Conservation (phyloP, 2,797 vertebrate species). For the Pangasius djambal region DNA sequence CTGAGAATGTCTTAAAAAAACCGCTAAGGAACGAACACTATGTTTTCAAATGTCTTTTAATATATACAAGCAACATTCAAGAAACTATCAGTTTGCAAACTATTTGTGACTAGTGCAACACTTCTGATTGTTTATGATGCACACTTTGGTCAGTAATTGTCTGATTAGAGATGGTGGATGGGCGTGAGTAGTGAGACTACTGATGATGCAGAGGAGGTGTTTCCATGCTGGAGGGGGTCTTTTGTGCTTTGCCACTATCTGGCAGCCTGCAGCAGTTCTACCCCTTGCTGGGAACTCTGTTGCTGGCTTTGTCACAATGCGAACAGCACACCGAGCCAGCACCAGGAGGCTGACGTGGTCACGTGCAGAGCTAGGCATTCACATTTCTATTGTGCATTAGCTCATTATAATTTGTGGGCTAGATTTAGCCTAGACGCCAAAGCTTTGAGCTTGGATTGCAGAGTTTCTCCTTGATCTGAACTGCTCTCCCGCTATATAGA, state of each 20-base stretch:
- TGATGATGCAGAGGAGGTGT: constrained; percentile 27
- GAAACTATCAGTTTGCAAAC: neutral
- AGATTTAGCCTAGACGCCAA: neutral
- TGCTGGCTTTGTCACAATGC: constrained; percentile 49
- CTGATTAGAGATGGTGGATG: neutral
- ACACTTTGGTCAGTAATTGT: neutral
- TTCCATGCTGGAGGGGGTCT: constrained; percentile 63
- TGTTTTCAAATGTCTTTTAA: neutral
- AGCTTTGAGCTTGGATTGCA: neutral
- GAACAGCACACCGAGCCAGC: constrained; percentile 1
- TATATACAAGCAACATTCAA: neutral
- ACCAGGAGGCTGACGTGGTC: constrained; percentile 10
- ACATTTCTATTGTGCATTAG: constrained; percentile 10
- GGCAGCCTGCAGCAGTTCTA: constrained; percentile 68
- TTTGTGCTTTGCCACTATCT: constrained; percentile 71
- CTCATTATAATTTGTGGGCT: neutral
- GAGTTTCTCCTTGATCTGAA: neutral
- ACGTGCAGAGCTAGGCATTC: neutral
- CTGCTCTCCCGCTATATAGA: neutral
- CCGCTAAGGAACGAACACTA: neutral
- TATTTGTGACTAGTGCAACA: neutral
- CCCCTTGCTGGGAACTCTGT: constrained; percentile 68
- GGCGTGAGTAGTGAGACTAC: constrained; percentile 17
- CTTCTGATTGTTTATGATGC: neutral
- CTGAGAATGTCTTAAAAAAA: neutral